Base-by-base conservation (phyloP, 2,797 vertebrate genomes). In the Borostomias antarcticus region DNA sequence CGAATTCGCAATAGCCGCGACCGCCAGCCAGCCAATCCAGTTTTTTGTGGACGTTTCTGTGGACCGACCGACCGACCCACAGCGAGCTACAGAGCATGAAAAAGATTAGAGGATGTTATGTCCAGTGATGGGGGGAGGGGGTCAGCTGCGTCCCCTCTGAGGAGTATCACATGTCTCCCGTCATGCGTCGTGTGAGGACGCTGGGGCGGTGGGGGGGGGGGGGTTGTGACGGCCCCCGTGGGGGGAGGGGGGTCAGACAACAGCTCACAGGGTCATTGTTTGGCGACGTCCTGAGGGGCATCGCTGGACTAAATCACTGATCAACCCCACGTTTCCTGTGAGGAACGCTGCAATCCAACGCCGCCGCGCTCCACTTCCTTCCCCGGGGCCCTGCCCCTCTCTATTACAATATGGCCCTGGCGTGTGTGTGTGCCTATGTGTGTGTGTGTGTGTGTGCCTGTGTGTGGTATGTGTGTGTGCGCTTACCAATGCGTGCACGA, bases 231-330 rank as follows among this genome's bases (percentile, higher is more conserved):
- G 28, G 53, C 19, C 2, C 48, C 19, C 23, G 15, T 72, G 74
- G 62, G 62, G 72, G 60, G 60, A 64, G 37, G 30, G 28, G 45
- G 69, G 74, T 70, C 64, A 68, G 64, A 59, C 68, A 61, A 58
- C 61, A 66, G 64, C 74, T 66, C 68, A 58, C 71, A 61, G 57
- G 69, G 70, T 69, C 53, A 32, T 29, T 64, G 43, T 56, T 60
- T 35, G 23, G 19, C 63, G 72, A 80, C 63, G 76, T 85, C 83
- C 83, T 70, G 75, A 86, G 78, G 73, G 64, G 45, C 66, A 73
- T 78, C 68, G 68, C 63, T 73, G 62, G 66, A 59, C 64, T 54
- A 57, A 77, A 71, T 68, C 63, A 69, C 69, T 66, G 69, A 79
- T 79, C 73, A 29, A 47, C 70, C 64, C 68, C 67, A 60, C 13